These are phyloP conservation scores for Perdita meconis DNA, from an alignment of 2,888 invertebrate species.

Conservation along the genomic window DNA sequence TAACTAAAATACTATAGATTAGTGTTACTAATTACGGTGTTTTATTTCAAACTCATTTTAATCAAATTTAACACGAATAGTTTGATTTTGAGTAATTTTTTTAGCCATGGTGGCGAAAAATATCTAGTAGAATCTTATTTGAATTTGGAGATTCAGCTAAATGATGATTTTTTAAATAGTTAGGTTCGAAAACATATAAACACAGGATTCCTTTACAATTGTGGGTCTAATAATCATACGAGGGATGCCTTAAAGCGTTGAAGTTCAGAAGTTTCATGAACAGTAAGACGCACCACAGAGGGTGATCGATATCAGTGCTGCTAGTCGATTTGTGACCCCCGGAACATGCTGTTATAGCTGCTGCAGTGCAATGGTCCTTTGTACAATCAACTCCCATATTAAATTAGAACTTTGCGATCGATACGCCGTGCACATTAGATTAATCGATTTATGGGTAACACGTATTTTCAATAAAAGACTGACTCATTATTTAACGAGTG, in stretches of 20 bases:
- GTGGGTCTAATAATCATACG: neutral
- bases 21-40: too few species aligned
- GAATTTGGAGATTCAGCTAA: too few species aligned
- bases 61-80: too few species aligned
- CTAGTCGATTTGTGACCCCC: constrained; percentile 52
- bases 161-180: too few species aligned
- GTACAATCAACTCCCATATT: constrained; percentile 50
- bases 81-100: too few species aligned
- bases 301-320: constrained; percentile 48
- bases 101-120: too few species aligned
- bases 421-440: constrained; percentile 23
- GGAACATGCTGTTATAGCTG: constrained; percentile 42
- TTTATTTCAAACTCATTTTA: too few species aligned
- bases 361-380: constrained; percentile 42
- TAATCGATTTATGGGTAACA: constrained; percentile 9
- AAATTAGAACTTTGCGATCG: constrained; percentile 48
- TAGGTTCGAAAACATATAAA: too few species aligned
- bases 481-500: neutral
- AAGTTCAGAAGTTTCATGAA: constrained; percentile 25
- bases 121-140: too few species aligned
- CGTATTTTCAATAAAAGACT: neutral
- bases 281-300: constrained; percentile 8
- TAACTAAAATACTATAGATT: too few species aligned
- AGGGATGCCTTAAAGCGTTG: neutral
- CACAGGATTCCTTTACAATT: neutral